Evolutionary conservation across 2,797 vertebrate genomes (phyloP), one percentile per base, ranked within the genome.

Genomic region (Bradypus variegatus): DNA sequence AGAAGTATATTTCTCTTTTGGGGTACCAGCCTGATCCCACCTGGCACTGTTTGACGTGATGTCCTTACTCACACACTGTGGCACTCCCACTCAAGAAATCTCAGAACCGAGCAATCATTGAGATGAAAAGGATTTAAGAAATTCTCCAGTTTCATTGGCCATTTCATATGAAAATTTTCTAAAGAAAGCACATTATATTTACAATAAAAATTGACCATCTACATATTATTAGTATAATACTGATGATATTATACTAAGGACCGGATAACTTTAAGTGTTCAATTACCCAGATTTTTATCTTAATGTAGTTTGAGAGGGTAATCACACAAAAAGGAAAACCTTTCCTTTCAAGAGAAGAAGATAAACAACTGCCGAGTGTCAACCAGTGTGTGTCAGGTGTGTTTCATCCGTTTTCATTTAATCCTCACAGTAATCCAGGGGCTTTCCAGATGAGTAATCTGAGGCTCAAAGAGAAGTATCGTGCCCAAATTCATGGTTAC

Each of bases 331-430:
- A 92, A 36, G 58, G 90, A 87, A 92, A 69, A 3, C 19, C 10
- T 86, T 89, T 60, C 67, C 29, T 50, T 91, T 80, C 53, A 72
- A 73, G 94, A 91, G 70, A 92, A 83, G 53, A 77, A 89, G 90
- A 76, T 21, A 67, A 86, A 69, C 5, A 67, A 12, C 21, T 31
- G 5, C 16, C 73, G n/a, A 60, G 33, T 14, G 6, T 41, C 23
- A 78, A 29, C 5, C 14, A 45, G 23, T 73, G 12, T 48, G 33
- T 69, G 64, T 18, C 16, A 92, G 19, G 4, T 50, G 10, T 88
- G 36, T 89, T 72, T 86, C 65, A 80, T 21, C 14, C 16, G 38
- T 91, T 91, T 58, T 77, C 8, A 85, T 60, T 82, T 86, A 80
- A 79, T 69, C 90, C n/a, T 89, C 58, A 60, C 21, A 86, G 29